These are phyloP conservation scores for Galerucella nymphaeae DNA, from an alignment of 2,888 invertebrate genomes.

Conservation along the genomic window DNA sequence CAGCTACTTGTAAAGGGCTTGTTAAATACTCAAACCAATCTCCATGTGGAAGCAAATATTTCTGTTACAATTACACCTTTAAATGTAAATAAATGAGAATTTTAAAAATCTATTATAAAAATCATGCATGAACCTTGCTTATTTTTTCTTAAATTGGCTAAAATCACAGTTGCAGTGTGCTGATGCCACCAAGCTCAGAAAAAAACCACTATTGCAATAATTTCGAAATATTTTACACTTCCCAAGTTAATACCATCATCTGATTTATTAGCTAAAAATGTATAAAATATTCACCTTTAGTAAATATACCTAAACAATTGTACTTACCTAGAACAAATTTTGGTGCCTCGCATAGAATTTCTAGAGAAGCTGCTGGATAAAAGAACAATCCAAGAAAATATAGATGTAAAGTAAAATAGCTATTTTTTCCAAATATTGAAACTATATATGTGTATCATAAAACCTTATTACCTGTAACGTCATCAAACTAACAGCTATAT, in stretches of 20 bases:
- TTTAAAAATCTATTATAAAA: no score
- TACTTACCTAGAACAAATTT: conserved; percentile 68
- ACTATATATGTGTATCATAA: conserved; percentile 84
- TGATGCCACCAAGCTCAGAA: conserved; percentile 82
- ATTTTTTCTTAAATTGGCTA: conserved; percentile 83
- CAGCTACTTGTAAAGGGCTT: conserved; percentile 75
- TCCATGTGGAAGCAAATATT: conserved; percentile 82
- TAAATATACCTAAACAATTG: no score
- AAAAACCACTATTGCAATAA: conserved; percentile 68
- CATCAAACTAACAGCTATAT: conserved; percentile 73
- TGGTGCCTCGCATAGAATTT: conserved; percentile 77
- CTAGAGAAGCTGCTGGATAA: conserved; percentile 77
- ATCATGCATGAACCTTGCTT: conserved; percentile 66
- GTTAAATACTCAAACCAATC: conserved; percentile 84
- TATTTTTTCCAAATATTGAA: conserved; percentile 81
- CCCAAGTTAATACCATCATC: conserved; percentile 22
- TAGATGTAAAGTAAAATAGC: conserved; percentile 82
- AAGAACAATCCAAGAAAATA: conserved; percentile 82
- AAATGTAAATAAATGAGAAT: no score
- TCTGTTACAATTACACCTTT: conserved; percentile 74
- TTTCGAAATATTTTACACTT: conserved; percentile 51
- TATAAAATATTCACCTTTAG: no score
- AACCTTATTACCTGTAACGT: conserved; percentile 78
- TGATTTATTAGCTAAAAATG: no score
- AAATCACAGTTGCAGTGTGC: conserved; percentile 75